These are phyloP conservation scores for Epizoanthus fatuus DNA, from an alignment of 92 coral and sea anemone species.

Conservation along the genomic window DNA sequence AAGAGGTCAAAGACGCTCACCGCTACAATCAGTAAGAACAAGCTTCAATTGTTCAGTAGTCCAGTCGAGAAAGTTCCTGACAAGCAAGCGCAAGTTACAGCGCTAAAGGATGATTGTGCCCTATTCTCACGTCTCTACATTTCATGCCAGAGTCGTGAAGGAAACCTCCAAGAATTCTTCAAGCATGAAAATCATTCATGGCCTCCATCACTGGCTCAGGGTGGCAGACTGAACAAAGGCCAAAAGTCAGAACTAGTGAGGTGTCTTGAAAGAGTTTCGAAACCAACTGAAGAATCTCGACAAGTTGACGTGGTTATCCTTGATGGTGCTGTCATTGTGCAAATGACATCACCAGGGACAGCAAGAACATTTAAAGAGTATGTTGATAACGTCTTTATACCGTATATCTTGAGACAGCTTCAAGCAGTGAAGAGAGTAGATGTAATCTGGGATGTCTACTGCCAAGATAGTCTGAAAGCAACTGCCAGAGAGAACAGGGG, in stretches of 20 bases:
- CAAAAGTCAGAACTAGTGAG: conserved; percentile 46
- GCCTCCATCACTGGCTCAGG: conserved; percentile 39
- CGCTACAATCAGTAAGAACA: conserved; percentile 56
- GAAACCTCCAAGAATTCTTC: conserved; percentile 61
- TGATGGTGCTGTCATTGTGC: conserved; percentile 60
- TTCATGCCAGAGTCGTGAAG: conserved; percentile 67
- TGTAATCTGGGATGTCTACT: conserved; percentile 58
- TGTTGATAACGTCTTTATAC: conserved; percentile 44
- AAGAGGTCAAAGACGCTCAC: conserved; percentile 47
- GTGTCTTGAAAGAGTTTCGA: conserved; percentile 44
- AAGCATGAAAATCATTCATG: conserved; percentile 64
- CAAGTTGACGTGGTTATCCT: conserved; percentile 33
- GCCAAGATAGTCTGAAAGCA: conserved; percentile 43
- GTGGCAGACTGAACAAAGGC: conserved; percentile 27
- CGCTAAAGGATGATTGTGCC: conserved; percentile 66
- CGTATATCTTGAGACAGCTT: conserved; percentile 43
- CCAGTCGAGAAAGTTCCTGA: conserved; percentile 24
- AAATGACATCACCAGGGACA: conserved; percentile 40
- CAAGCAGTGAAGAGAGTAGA: conserved; percentile 45
- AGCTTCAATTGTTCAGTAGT: conserved; percentile 51
- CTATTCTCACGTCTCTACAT: conserved; percentile 69
- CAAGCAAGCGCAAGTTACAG: conserved; percentile 39
- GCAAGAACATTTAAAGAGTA: conserved; percentile 28
- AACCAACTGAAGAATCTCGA: conserved; percentile 17
- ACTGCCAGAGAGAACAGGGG: conserved; percentile 50